phyloP scores from a whole-genome alignment of 1,140 invertebrate species.

The Lasioglossum albipes region DNA sequence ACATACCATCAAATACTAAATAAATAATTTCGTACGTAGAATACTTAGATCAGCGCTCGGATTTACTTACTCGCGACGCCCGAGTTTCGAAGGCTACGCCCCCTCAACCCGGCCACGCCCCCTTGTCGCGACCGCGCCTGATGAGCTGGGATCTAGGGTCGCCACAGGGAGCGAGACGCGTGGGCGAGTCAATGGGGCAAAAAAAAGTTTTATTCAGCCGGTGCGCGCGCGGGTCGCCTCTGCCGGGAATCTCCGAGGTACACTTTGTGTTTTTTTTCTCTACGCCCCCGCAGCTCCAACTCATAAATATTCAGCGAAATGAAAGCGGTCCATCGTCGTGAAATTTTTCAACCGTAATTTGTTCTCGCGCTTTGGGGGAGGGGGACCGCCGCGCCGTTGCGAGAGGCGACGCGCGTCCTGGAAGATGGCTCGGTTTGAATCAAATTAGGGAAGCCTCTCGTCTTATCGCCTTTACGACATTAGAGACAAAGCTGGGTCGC shows the following conservation, averaged over 20 bases:
- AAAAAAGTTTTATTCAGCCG: too few relatives aligned
- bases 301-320: conserved; percentile 48
- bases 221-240: conserved; percentile 8
- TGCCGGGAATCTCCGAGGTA: conserved; percentile 24
- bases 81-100: too few relatives aligned
- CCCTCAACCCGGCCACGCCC: too few relatives aligned
- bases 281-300: not conserved
- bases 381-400: too few relatives aligned
- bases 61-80: too few relatives aligned
- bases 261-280: not conserved
- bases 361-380: not conserved
- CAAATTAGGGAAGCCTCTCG: conserved; percentile 7
- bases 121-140: too few relatives aligned
- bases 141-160: too few relatives aligned
- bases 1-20: too few relatives aligned
- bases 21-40: too few relatives aligned
- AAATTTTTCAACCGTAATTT: conserved; percentile 8
- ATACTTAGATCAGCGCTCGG: too few relatives aligned
- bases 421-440: not conserved
- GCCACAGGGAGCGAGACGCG: too few relatives aligned
- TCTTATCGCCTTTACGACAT: conserved; percentile 1
- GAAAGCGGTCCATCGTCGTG: conserved; percentile 15
- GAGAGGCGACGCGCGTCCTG: not conserved
- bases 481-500: not conserved
- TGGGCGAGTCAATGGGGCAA: too few relatives aligned